Conservation (phyloP, 30 jellyfish, hydroid and myxozoan species). For the Catostylus mosaicus region DNA sequence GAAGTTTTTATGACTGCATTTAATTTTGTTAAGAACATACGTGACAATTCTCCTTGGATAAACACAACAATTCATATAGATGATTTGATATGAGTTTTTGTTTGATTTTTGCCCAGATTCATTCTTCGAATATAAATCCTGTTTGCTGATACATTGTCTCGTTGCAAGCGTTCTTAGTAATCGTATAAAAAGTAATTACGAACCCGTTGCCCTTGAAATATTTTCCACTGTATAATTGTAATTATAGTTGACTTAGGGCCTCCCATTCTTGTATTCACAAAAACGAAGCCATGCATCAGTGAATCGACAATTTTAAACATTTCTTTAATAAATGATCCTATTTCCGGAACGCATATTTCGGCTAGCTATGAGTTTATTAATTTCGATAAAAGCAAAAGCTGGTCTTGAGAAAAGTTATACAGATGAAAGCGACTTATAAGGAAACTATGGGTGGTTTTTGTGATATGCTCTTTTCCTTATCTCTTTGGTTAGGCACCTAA, state of each 20-base stretch:
- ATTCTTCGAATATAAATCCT: background rate
- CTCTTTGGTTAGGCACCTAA: no score
- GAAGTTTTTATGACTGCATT: no score
- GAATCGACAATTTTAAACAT: constrained; percentile 1
- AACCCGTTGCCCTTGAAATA: constrained; percentile 3
- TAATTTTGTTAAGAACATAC: no score
- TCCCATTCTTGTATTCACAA: background rate
- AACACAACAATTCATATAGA: background rate
- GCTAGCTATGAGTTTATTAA: background rate
- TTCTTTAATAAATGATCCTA: constrained; percentile 5
- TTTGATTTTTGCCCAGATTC: background rate
- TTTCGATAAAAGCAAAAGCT: background rate
- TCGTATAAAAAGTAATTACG: background rate
- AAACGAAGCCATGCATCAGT: constrained; percentile 19
- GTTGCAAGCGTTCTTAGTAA: background rate
- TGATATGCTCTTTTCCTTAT: no score
- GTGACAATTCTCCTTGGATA: no score
- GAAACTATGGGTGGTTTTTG: no score
- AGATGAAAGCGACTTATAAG: no score
- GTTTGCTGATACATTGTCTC: background rate
- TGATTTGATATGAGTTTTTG: background rate
- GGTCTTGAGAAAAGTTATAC: background rate
- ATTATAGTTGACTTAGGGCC: background rate
- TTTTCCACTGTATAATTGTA: background rate
- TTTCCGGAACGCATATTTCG: constrained; percentile 37